A percentile compares a stretch with the other conserved stretches of the same genome.
Evolutionary conservation across 2,888 invertebrate genomes (phyloP).

Genomic region (Cerastis rubricosa): DNA sequence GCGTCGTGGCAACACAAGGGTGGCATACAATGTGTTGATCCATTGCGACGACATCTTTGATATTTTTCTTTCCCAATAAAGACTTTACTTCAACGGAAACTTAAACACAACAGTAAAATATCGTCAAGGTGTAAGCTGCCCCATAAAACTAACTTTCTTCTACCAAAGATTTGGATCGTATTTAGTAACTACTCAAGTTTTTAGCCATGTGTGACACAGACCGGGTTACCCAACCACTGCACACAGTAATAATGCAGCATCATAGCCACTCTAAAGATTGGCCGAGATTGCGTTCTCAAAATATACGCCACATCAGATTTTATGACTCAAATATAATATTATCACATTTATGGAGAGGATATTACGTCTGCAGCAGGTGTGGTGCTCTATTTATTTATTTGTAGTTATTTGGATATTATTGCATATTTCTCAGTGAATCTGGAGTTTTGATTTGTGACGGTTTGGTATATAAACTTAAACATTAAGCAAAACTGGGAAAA

Average conservation of each 20-base stretch:
- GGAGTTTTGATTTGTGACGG: not conserved
- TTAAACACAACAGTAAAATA: not conserved
- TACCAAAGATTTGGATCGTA: not conserved
- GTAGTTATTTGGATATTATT: not conserved
- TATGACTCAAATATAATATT: conserved; percentile 19
- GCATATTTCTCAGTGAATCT: not conserved
- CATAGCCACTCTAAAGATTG: conserved; percentile 1
- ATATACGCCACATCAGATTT: conserved; percentile 42
- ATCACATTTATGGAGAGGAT: conserved; percentile 31
- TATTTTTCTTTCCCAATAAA: not conserved
- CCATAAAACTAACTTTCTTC: not conserved
- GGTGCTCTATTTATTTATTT: conserved; percentile 11
- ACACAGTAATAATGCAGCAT: conserved; percentile 21
- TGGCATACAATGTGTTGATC: too few relatives aligned
- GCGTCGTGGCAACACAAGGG: too few relatives aligned
- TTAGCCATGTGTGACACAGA: not conserved
- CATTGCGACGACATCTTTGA: too few relatives aligned
- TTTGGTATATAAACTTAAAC: not conserved
- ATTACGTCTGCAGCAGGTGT: conserved; percentile 4
- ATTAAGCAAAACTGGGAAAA: not conserved
- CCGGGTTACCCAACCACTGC: not conserved
- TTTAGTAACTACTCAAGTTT: not conserved
- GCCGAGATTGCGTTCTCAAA: conserved; percentile 38
- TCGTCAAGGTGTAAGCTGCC: not conserved
- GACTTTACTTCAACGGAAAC: not conserved